phyloP scores from a whole-genome alignment of 2,113 vertebrate genomes.

The Regulus satrapa region DNA sequence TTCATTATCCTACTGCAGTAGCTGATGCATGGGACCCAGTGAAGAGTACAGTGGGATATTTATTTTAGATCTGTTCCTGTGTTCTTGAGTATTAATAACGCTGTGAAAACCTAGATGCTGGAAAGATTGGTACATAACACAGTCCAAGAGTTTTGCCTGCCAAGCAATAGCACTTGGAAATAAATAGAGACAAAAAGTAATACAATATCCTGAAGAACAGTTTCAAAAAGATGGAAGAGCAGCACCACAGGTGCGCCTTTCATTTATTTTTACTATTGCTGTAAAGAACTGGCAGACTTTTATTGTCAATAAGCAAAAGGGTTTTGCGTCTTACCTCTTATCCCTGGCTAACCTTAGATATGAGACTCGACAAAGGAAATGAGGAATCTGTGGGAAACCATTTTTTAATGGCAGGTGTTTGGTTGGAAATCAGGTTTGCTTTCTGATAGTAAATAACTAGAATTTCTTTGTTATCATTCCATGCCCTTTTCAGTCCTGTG shows the following conservation, averaged over 20 bases:
- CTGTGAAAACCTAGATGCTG: slow-evolving; percentile 34
- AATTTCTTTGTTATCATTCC: background rate
- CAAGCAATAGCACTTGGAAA: slow-evolving; percentile 23
- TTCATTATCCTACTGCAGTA: background rate
- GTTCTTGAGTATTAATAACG: slow-evolving; percentile 2
- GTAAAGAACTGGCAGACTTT: background rate
- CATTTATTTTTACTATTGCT: background rate
- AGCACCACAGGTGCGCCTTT: background rate
- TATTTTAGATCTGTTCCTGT: slow-evolving; percentile 5
- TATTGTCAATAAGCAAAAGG: background rate
- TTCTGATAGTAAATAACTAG: background rate
- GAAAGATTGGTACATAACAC: background rate
- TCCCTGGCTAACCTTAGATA: background rate
- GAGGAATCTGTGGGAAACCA: background rate
- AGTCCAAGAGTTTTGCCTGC: slow-evolving; percentile 17
- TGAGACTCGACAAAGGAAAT: background rate
- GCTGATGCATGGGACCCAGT: background rate
- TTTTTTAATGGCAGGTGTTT: background rate
- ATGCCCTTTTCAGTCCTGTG: background rate
- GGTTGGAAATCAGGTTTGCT: background rate
- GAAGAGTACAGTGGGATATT: background rate
- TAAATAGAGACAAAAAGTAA: slow-evolving; percentile 29
- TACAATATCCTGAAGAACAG: background rate
- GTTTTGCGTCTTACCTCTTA: background rate
- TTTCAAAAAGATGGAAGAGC: background rate